phyloP scores from a whole-genome alignment of 2,888 invertebrate genomes.

The Xylota segnis region DNA sequence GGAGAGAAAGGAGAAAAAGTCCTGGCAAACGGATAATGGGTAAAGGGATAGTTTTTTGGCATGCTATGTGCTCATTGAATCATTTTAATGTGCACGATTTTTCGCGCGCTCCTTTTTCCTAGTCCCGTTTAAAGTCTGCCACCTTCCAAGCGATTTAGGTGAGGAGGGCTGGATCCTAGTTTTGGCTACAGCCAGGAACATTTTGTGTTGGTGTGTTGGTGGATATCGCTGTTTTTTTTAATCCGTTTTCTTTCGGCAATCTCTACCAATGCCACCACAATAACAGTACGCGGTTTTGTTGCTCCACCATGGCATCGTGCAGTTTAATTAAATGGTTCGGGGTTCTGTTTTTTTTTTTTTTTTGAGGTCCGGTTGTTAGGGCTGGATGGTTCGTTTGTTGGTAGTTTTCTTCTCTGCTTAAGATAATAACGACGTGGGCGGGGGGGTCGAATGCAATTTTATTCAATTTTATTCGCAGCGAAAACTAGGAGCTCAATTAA shows the following conservation, averaged over 20 bases:
- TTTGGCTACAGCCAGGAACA: background rate
- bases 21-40: conserved; percentile 34
- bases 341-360: conserved; percentile 1
- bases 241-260: conserved; percentile 2
- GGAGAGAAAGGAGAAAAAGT: background rate
- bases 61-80: conserved; percentile 65
- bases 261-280: conserved; percentile 39
- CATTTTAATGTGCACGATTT: conserved; percentile 62
- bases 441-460: conserved; percentile 12
- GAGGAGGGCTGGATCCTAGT: background rate
- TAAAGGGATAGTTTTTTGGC: conserved; percentile 47
- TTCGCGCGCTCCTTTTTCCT: background rate
- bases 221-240: background rate
- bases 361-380: conserved; percentile 35
- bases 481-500: conserved; percentile 33
- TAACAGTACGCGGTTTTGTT: conserved; percentile 52
- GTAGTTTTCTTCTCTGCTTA: conserved; percentile 43
- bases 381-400: conserved; percentile 44
- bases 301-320: conserved; percentile 33
- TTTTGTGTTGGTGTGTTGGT: background rate
- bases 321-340: conserved; percentile 67
- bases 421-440: conserved; percentile 20
- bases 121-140: background rate
- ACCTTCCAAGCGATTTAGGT: background rate
- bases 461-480: conserved; percentile 28